Base-by-base conservation (phyloP, 2,797 vertebrate genomes). In the Tolypeutes matacus region DNA sequence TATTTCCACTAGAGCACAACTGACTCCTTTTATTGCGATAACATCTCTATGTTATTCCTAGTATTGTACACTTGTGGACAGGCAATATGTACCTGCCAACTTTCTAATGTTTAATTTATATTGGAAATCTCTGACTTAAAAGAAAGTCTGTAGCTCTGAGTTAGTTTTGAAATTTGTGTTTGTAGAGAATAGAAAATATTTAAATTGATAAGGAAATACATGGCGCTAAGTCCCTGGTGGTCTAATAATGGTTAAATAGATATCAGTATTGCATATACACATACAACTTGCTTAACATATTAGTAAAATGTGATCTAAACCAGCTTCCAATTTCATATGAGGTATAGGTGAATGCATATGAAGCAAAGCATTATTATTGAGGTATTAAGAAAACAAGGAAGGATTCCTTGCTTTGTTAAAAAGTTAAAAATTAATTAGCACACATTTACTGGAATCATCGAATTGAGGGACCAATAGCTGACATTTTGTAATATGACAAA, bases 121-220 rank as follows among this genome's bases (percentile, higher is more conserved):
- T 12, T 83, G 58, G 42, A 94, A 93, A 80, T 51, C 95, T 39
- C 25, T 78, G 27, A 51, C 18, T 93, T 86, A 89, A 94, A 89
- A 88, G 29, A 76, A 95, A 65, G 39, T 31, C 29, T 91, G 21
- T 70, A 62, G 62, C 27, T 89, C 80, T 95, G 42, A 85, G 85
- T n/a, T 91, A 31, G 49, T 86, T 70, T 95, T 95, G 64, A 91
- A 96, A 94, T 93, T 34, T 93, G 34, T n/a, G 34, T 76, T 80
- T 86, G 7, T 21, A 91, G 31, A 81, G 53, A 81, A 89, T 1
- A 86, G 39, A 90, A 82, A 86, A 75, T 76, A 90, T 67, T 95
- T 94, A 92, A 84, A 67, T 69, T 91, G 49, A 36, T 51, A 93
- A 93, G 60, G 67, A 93, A 91, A 93, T 62, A 83, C 21, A 89